Conservation (phyloP, 30 jellyfish, hydroid and myxozoan species). For the Pelagia noctiluca region DNA sequence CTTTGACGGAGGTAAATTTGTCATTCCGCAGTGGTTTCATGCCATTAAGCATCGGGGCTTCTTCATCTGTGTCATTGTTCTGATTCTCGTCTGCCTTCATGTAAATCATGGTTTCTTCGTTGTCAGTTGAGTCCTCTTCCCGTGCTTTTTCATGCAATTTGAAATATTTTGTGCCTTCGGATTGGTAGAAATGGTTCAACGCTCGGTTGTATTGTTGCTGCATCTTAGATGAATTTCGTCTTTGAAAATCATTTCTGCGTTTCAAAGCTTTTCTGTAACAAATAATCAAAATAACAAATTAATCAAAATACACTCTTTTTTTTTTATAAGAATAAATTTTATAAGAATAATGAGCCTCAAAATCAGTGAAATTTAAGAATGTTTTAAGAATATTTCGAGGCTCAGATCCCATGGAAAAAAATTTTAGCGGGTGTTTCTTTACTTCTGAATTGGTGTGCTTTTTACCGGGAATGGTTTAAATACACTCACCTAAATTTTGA, state of each 20-base stretch:
- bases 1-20: conserved; percentile 4
- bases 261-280: neutral
- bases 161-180: neutral
- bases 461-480: no score
- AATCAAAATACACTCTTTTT: no score
- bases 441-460: no score
- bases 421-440: no score
- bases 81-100: neutral
- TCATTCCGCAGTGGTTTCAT: neutral
- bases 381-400: no score
- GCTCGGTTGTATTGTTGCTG: neutral
- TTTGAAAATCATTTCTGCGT: neutral
- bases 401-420: no score
- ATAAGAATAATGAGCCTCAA: no score
- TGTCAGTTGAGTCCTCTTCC: neutral
- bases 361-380: no score
- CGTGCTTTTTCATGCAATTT: neutral
- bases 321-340: no score
- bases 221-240: neutral
- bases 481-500: no score
- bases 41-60: neutral
- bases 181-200: neutral
- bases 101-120: conserved; percentile 4
- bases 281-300: no score
- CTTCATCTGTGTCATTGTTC: neutral